Base-by-base conservation (phyloP, 2,113 vertebrate genomes). In the Eupsittula cactorum region DNA sequence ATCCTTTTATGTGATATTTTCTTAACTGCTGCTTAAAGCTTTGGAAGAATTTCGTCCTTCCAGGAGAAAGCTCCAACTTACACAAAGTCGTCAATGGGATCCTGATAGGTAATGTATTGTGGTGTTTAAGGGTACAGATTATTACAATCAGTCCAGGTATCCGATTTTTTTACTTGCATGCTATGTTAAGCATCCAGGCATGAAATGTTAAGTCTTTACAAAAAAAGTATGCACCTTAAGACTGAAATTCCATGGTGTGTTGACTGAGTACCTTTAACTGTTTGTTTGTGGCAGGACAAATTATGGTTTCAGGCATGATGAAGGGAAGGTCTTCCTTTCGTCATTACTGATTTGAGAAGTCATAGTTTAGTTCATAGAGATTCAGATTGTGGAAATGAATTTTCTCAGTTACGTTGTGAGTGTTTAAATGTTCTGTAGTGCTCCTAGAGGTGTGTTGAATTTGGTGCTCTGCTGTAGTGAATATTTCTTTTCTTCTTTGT, bases 1-100 rank as follows among this genome's bases (percentile, higher is more conserved):
- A 63, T 16, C 23, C 42, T 9, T 67, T 4, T 70, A 15, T 81
- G 64, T 86, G 31, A 16, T 75, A 82, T 85, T 87, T 91, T 84
- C 95, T 98, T 97, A 88, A 96, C 86, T 86, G 55, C 13, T 50
- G 74, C 24, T 96, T 96, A 79, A 85, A 98, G 98, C 77, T 94
- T 44, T 50, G 49, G 93, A 91, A 90, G 59, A 75, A 50, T 83
- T 63, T 82, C 65, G 52, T 46, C 94, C 96, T 83, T 69, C 50
- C 6, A 90, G 82, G 73, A 98, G 96, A 95, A 98, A 86, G 80
- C 93, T 74, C 69, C 97, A 97, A 90, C 31, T 91, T 33, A 73
- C 46, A 37, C 18, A 15, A 27, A 90, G 28, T 83, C 79, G 18
- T 31, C 96, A 59, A 13, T 52, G 55, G 63, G 82, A 96, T 95